Conservation (phyloP, 2,888 invertebrate species). For the Nineta flava region DNA sequence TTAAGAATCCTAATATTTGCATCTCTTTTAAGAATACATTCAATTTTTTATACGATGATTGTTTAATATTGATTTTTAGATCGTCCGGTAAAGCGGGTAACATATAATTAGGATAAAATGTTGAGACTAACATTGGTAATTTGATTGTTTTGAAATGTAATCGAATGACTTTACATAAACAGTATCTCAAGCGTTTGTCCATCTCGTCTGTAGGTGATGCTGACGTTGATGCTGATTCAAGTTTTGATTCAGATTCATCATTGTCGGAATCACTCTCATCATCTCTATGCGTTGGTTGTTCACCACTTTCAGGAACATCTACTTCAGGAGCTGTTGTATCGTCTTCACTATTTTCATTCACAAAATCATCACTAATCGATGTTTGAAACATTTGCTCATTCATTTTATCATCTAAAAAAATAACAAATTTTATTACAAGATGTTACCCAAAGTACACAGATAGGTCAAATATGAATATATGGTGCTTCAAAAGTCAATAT, state of each 20-base stretch:
- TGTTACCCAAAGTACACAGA: no score
- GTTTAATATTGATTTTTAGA: conserved; percentile 64
- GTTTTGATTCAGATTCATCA: conserved; percentile 10
- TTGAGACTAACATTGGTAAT: conserved; percentile 66
- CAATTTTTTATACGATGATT: conserved; percentile 76
- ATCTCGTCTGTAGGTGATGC: conserved; percentile 33
- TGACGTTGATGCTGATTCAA: conserved; percentile 14
- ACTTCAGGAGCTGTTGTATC: no score
- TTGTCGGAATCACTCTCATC: conserved; percentile 5
- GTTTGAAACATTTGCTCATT: no score
- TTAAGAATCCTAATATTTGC: conserved; percentile 35
- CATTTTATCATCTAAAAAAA: no score
- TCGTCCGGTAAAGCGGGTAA: conserved; percentile 48
- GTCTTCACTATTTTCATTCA: no score
- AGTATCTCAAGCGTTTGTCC: conserved; percentile 58
- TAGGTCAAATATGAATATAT: no score
- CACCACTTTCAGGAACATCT: no score
- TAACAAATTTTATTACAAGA: no score
- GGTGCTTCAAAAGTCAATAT: no score
- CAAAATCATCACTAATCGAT: no score
- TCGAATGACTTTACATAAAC: conserved; percentile 67
- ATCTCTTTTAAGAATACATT: conserved; percentile 69
- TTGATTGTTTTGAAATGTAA: conserved; percentile 49
- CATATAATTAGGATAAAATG: conserved; percentile 60
- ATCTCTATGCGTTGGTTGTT: no score